Percentiles rank a stretch among this genome's conserved stretches.
These are phyloP conservation scores for Myodes glareolus DNA, from an alignment of 2,113 vertebrate species.

Conservation along the genomic window DNA sequence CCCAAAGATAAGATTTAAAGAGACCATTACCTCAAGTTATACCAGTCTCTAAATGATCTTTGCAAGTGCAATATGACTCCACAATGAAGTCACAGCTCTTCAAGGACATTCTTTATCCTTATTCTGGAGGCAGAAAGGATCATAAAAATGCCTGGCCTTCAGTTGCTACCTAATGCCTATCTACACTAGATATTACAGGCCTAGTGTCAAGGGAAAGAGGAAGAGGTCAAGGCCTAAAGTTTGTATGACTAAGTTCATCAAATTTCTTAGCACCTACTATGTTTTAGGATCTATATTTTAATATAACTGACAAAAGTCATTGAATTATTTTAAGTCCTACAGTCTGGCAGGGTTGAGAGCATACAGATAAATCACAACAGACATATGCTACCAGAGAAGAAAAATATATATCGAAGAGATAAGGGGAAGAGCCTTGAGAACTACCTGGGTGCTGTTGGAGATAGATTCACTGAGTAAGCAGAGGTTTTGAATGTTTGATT, in stretches of 20 bases:
- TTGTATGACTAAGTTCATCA: background rate
- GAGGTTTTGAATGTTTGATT: background rate
- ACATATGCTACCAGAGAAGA: background rate
- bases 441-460: background rate
- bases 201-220: background rate
- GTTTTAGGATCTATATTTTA: background rate
- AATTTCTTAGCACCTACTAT: background rate
- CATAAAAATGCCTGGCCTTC: background rate
- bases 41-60: background rate
- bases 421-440: background rate
- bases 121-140: background rate
- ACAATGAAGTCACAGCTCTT: background rate
- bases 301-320: background rate
- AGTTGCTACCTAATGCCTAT: background rate
- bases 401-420: background rate
- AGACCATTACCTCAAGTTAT: background rate
- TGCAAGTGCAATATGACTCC: background rate
- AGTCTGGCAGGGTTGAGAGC: background rate
- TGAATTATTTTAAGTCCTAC: background rate
- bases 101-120: background rate
- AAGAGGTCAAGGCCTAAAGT: slow-evolving; percentile 1
- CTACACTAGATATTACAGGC: background rate
- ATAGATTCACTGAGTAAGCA: background rate
- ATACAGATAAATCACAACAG: background rate
- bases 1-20: background rate